Evolutionary conservation across 2,113 vertebrate genomes (phyloP), one percentile per base, ranked within the genome.

Genomic region (Podarcis cretensis): DNA sequence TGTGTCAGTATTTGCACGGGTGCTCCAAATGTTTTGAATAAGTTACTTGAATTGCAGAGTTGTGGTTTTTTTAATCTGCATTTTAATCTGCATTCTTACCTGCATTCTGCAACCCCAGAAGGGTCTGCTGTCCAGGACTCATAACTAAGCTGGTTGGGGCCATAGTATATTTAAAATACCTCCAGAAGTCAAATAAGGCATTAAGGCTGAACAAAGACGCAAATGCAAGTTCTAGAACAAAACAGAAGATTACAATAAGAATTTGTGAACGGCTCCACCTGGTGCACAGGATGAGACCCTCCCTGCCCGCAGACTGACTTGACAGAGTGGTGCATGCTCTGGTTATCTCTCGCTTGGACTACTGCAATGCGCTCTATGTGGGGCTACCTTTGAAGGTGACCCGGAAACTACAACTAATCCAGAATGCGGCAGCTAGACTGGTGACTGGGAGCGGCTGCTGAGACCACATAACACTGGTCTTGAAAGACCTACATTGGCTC

Each of bases 181-280:
- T 97, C 99, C 99, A 99, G 95, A 99, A 99, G 94, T 99, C 98
- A 96, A 98, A 98, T 57, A 99, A 95, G 71, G 98, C 98, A 25
- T 99, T 99, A 76, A 99, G 96, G 94, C 98, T 99, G 94, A 99
- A 99, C 79, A 99, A 91, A 71, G 96, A 97, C 0, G 98, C 98
- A 35, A 99, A 89, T 0, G 94, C 98, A 35, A 99, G 96, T 43
- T 99, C 99, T 97, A 82, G 32, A 92, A 93, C 2, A 82, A 88
- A 75, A 89, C 8, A 75, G 2, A 66, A 87, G 65, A 77, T n/a
- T 14, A 75, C 0, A n/a, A 18, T 30, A 69, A 13, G 6, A 14
- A 6, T 25, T 66, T 25, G 5, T 21, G 30, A 75, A 27, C 27
- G 7, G 14, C 40, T 43, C 5, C 40, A 43, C 6, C 40, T 43